These are phyloP conservation scores for Tetragnatha versicolor DNA, from an alignment of 1,140 invertebrate species.

Conservation along the genomic window DNA sequence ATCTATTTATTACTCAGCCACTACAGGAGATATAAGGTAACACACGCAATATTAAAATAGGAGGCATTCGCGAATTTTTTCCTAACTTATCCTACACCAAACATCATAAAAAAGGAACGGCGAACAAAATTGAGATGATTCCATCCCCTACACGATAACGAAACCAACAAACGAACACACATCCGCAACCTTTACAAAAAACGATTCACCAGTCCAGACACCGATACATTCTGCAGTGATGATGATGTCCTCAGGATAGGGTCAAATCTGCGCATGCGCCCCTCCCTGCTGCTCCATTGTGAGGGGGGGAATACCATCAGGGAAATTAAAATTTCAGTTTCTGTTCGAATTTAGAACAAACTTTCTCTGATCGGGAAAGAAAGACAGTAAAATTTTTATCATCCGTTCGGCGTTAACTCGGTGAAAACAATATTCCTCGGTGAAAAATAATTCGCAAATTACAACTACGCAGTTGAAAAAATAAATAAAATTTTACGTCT, in stretches of 20 bases:
- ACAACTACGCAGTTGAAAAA: too few relatives aligned
- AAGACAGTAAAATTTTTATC: too few relatives aligned
- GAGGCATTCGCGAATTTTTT: conserved; percentile 40
- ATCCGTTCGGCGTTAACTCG: too few relatives aligned
- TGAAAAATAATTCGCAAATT: too few relatives aligned
- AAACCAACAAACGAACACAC: conserved; percentile 46
- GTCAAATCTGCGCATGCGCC: conserved; percentile 46
- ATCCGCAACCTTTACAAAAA: conserved; percentile 42
- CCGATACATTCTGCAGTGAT: conserved; percentile 49
- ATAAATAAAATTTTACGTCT: too few relatives aligned
- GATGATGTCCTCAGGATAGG: conserved; percentile 47
- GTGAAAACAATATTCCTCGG: too few relatives aligned
- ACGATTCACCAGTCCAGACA: conserved; percentile 20
- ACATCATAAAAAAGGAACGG: conserved; percentile 53
- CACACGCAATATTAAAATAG: conserved; percentile 50
- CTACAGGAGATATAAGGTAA: conserved; percentile 34
- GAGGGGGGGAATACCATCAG: too few relatives aligned
- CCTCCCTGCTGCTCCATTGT: too few relatives aligned
- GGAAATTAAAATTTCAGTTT: too few relatives aligned
- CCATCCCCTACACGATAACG: conserved; percentile 51
- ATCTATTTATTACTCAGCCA: conserved; percentile 40
- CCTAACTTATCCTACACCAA: conserved; percentile 47
- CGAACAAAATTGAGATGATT: conserved; percentile 44
- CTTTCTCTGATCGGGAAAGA: too few relatives aligned
- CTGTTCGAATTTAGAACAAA: too few relatives aligned